phyloP scores from a whole-genome alignment of 1,140 invertebrate genomes.

The Ptiloglossa arizonensis region DNA sequence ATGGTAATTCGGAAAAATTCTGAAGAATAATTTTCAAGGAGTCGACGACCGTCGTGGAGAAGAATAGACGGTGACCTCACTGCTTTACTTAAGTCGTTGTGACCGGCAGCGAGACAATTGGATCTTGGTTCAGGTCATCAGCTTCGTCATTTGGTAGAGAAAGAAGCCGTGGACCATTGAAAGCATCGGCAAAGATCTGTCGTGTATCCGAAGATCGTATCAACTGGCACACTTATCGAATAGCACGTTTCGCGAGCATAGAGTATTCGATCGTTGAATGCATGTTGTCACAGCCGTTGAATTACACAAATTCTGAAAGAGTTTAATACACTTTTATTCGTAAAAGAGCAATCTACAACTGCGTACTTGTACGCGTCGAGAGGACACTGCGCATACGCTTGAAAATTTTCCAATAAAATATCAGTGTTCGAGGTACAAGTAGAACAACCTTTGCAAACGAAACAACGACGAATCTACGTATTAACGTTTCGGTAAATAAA shows the following conservation, averaged over 20 bases:
- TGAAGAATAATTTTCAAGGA: slow-evolving; percentile 59
- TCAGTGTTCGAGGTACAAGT: no score
- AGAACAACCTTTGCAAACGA: no score
- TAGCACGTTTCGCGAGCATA: no score
- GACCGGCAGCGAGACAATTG: slow-evolving; percentile 70
- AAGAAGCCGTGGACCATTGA: slow-evolving; percentile 24
- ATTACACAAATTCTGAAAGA: background rate
- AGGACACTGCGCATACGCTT: no score
- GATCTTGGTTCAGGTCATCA: slow-evolving; percentile 65
- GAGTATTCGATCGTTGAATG: background rate
- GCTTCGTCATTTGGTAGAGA: slow-evolving; percentile 52
- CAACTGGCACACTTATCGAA: background rate
- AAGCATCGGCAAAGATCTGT: slow-evolving; percentile 8
- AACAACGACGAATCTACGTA: background rate
- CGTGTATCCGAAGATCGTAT: background rate
- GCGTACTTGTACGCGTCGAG: no score
- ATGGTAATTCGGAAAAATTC: slow-evolving; percentile 2
- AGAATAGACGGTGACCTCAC: slow-evolving; percentile 74
- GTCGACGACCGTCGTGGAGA: slow-evolving; percentile 71
- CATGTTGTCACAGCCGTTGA: background rate
- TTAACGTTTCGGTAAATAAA: background rate
- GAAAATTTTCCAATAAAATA: no score
- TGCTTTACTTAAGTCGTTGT: slow-evolving; percentile 69
- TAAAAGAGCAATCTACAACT: no score
- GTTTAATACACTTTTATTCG: no score